These are phyloP conservation scores for Andrena bicolor DNA, from an alignment of 2,888 invertebrate species.

Conservation along the genomic window DNA sequence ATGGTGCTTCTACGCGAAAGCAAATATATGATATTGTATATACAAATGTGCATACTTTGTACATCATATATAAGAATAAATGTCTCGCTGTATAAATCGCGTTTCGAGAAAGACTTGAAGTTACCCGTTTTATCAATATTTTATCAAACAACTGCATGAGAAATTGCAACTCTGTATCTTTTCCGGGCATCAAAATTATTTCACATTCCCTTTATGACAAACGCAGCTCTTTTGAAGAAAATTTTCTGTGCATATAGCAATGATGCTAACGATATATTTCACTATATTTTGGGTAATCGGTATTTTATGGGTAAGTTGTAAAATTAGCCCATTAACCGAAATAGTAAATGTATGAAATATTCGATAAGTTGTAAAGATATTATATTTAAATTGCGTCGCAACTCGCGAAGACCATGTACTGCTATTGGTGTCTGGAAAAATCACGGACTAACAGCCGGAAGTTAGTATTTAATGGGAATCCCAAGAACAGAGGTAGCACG, in stretches of 20 bases:
- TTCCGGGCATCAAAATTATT: constrained; percentile 14
- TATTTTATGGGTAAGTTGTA: constrained; percentile 72
- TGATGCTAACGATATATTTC: constrained; percentile 64
- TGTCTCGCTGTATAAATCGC: not conserved
- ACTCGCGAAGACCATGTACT: constrained; percentile 63
- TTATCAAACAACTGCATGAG: constrained; percentile 28
- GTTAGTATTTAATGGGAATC: constrained; percentile 53
- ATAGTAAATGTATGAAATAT: not conserved
- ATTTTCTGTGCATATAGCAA: constrained; percentile 11
- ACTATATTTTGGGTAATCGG: constrained; percentile 70
- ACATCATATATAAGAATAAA: constrained; percentile 6
- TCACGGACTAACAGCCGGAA: constrained; percentile 33
- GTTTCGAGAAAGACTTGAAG: constrained; percentile 2
- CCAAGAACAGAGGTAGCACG: constrained; percentile 62
- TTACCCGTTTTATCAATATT: not conserved
- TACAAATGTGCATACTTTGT: not conserved
- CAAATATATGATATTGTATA: constrained; percentile 8
- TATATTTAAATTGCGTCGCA: not conserved
- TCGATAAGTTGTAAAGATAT: not conserved
- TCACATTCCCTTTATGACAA: not conserved
- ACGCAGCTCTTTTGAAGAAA: not conserved
- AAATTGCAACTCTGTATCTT: not conserved
- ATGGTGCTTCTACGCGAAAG: constrained; percentile 35
- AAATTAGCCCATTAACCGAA: not conserved
- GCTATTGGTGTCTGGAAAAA: constrained; percentile 63